Percentiles rank a stretch among this genome's conserved stretches.
Conservation (phyloP, 2,888 invertebrate species). For the Kryphioiulus occultus region DNA sequence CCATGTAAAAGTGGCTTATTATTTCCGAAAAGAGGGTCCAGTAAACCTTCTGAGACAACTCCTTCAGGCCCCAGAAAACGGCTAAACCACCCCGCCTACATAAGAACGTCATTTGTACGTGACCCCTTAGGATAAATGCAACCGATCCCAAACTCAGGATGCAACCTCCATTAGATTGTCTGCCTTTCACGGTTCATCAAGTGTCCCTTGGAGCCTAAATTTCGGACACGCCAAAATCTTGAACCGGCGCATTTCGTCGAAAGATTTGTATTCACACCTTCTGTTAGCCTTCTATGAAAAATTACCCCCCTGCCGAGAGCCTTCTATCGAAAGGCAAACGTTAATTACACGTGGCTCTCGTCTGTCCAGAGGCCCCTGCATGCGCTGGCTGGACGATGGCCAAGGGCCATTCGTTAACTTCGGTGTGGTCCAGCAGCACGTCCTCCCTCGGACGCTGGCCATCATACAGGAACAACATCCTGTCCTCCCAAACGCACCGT, state of each 20-base stretch:
- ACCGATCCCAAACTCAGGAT: not conserved
- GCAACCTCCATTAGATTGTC: slow-evolving; percentile 24
- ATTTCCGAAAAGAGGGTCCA: too few species aligned
- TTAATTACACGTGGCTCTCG: slow-evolving; percentile 42
- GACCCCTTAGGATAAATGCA: not conserved
- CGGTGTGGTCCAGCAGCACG: slow-evolving; percentile 1
- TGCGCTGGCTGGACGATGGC: not conserved
- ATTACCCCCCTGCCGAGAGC: slow-evolving; percentile 37
- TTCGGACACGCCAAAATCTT: slow-evolving; percentile 16
- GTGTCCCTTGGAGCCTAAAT: not conserved
- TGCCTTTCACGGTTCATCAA: slow-evolving; percentile 36
- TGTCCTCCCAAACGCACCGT: not conserved
- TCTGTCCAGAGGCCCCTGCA: not conserved
- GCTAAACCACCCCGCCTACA: not conserved
- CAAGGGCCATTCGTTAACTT: slow-evolving; percentile 38
- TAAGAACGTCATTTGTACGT: not conserved
- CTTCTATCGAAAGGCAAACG: slow-evolving; percentile 33
- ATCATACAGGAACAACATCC: not conserved
- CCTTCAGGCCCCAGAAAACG: too few species aligned
- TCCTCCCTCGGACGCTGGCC: not conserved
- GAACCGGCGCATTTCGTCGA: not conserved
- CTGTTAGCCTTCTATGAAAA: slow-evolving; percentile 40
- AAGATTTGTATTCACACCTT: slow-evolving; percentile 44
- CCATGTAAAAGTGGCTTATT: too few species aligned
- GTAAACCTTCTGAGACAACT: too few species aligned